Evolutionary conservation across 2,797 vertebrate species (phyloP).

Genomic region (Philypnodon macrostomus): DNA sequence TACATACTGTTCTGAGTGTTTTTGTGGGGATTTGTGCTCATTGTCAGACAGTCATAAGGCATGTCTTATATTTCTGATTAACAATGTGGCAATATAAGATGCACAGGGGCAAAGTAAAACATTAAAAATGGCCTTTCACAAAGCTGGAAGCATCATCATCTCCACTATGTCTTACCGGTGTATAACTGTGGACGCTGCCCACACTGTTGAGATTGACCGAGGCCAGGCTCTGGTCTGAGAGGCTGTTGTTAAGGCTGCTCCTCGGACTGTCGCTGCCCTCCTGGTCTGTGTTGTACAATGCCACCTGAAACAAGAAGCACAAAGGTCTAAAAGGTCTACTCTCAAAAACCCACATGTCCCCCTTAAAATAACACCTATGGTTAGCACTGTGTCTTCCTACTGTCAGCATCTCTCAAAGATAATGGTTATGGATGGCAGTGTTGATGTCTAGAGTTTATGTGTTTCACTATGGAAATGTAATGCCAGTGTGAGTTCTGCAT

Average conservation of each 20-base stretch:
- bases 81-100: too few species aligned
- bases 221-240: constrained; percentile 92
- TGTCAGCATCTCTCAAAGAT: constrained; percentile 32
- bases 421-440: constrained; percentile 25
- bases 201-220: constrained; percentile 93
- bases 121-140: too few species aligned
- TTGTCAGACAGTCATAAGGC: too few species aligned
- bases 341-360: constrained; percentile 5
- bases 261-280: constrained; percentile 92
- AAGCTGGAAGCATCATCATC: too few species aligned
- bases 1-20: too few species aligned
- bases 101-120: too few species aligned
- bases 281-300: constrained; percentile 91
- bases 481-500: constrained; percentile 24
- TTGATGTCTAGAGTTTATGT: constrained; percentile 23
- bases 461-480: constrained; percentile 33
- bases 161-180: constrained; percentile 84
- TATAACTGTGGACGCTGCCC: constrained; percentile 89
- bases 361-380: too few species aligned
- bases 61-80: too few species aligned
- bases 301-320: constrained; percentile 77
- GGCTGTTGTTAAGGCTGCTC: constrained; percentile 97
- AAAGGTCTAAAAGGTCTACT: constrained; percentile 18
- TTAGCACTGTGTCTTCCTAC: constrained; percentile 10
- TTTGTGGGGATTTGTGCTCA: too few species aligned